Conservation (phyloP, 2,888 invertebrate species). For the Campaea margaritaria region DNA sequence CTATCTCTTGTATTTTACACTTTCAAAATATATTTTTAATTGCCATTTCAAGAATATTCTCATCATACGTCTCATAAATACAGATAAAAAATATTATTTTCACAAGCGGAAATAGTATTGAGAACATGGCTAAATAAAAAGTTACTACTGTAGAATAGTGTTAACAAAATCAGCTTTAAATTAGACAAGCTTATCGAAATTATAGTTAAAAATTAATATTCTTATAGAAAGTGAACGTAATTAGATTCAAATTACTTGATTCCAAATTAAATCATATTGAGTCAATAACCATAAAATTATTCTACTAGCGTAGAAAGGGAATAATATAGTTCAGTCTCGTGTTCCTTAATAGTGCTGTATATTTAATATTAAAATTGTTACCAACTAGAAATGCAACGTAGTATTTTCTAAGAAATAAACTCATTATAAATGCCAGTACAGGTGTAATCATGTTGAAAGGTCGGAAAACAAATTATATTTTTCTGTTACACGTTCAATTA, state of each 20-base stretch:
- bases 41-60: conserved; percentile 14
- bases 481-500: too few species aligned
- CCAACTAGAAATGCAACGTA: too few species aligned
- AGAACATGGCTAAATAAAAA: conserved; percentile 43
- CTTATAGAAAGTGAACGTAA: conserved; percentile 27
- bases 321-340: background rate
- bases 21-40: conserved; percentile 9
- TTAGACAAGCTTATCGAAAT: conserved; percentile 49
- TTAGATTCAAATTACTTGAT: conserved; percentile 16
- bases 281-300: background rate
- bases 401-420: too few species aligned
- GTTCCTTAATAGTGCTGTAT: background rate
- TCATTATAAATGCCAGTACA: too few species aligned
- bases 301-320: background rate
- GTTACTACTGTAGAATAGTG: conserved; percentile 52
- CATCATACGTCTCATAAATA: conserved; percentile 14
- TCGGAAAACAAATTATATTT: too few species aligned
- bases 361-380: background rate
- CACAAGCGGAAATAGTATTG: conserved; percentile 26
- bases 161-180: conserved; percentile 55
- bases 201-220: conserved; percentile 37
- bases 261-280: too few species aligned
- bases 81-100: conserved; percentile 6
- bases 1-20: conserved; percentile 15
- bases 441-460: background rate